Base-by-base conservation (phyloP, 2,888 invertebrate species). In the Brenthis daphne region DNA sequence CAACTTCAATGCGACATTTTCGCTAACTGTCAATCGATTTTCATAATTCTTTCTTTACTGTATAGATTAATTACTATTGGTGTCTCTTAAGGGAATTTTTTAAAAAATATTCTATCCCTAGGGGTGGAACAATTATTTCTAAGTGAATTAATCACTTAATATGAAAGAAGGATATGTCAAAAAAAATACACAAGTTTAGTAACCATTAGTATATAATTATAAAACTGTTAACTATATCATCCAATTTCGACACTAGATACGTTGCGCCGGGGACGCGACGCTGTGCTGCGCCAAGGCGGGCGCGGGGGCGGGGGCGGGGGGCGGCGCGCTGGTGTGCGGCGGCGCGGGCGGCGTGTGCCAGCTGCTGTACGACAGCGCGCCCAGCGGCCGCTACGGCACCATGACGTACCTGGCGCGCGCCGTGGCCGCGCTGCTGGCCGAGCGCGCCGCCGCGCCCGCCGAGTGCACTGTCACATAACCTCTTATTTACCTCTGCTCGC, bases 301-400 rank as follows among this genome's bases (percentile, higher is more conserved):
- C 47, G 67, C 77, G 94, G 77, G 93, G 11, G 94, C 65, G 95
- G 95, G 94, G 70, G 92, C 93, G 72, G 93, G 94, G 93, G 76
- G 48, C 64, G 96, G 96, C 3, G 94, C 95, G 72, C 87, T 96
- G 48, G 89, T 97, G 51, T 99, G 99, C 85, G 97, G 97, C 65
- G 99, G 99, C 65, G 98, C 99, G 43, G 98, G 98, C 0, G 97
- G 97, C 77, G 97, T 99, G 74, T 99, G 99, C 87, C 97, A 98
- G 87, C 98, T 99, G 87, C 96, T 99, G 86, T 99, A 99, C 87
- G 99, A 99, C 90, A 98, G 97, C 85, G 99, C 99, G 29, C 99
- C 99, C 2, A 98, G 98, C 85, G 99, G 99, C 72, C 96, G 97
- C 80, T 99, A 95, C 88, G 99, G 99, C 73, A 99, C 99, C 60